These are phyloP conservation scores for Polylopha cassiicola DNA, from an alignment of 2,888 invertebrate species.

Conservation along the genomic window DNA sequence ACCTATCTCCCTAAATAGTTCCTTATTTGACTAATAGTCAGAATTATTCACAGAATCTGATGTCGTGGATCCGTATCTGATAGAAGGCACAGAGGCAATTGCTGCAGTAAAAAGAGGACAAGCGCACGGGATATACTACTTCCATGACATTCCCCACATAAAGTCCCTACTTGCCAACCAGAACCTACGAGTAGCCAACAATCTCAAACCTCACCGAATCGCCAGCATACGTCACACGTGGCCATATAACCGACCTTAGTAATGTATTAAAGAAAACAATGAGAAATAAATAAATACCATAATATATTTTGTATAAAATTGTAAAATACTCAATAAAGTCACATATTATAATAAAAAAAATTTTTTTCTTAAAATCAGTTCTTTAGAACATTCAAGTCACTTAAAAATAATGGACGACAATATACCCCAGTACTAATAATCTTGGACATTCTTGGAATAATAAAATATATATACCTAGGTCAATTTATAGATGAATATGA, in stretches of 20 bases:
- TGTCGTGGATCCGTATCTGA: constrained; percentile 73
- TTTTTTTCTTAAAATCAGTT: constrained; percentile 7
- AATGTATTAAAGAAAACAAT: constrained; percentile 26
- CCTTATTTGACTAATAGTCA: no score
- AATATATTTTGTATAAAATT: constrained; percentile 23
- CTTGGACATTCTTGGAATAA: no score
- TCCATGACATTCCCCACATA: constrained; percentile 80
- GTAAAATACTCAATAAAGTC: constrained; percentile 22
- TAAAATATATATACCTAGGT: no score
- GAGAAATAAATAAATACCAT: constrained; percentile 26
- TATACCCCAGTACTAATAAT: no score
- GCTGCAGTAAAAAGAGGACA: constrained; percentile 73
- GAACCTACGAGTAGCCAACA: constrained; percentile 75
- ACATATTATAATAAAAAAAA: constrained; percentile 14
- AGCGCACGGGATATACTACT: constrained; percentile 77
- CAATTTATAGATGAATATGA: no score
- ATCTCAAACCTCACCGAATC: constrained; percentile 77
- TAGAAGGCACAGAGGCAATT: constrained; percentile 77
- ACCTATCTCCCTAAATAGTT: no score
- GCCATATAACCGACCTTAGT: constrained; percentile 73
- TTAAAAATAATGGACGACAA: no score
- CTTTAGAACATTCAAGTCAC: no score
- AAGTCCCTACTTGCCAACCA: constrained; percentile 79
- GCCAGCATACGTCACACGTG: constrained; percentile 79
- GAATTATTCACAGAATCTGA: constrained; percentile 39